These are phyloP conservation scores for Tretioscincus oriximinensis DNA, from an alignment of 2,113 vertebrate species.

Conservation along the genomic window DNA sequence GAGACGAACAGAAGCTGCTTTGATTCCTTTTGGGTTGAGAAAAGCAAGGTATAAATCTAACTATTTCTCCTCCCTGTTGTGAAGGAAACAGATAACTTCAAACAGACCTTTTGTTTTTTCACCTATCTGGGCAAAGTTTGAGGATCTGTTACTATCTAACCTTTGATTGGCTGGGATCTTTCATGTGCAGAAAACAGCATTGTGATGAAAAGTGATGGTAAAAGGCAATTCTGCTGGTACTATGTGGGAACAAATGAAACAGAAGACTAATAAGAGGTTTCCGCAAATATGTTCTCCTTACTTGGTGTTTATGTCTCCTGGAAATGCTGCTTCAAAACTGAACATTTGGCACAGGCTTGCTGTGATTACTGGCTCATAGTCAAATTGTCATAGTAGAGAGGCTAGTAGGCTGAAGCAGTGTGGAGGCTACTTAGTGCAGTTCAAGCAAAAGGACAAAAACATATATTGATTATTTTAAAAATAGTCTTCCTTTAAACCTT, in stretches of 20 bases:
- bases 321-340: not conserved
- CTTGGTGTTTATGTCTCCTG: not conserved
- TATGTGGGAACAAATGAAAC: not conserved
- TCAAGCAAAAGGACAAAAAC: not conserved
- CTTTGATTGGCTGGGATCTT: not conserved
- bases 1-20: no score
- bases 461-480: not conserved
- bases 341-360: not conserved
- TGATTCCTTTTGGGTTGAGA: no score
- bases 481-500: not conserved
- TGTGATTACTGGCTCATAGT: not conserved
- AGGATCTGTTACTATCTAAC: not conserved
- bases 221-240: not conserved
- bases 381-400: not conserved
- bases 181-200: not conserved
- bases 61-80: no score
- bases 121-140: no score
- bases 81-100: no score
- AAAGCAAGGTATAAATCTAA: no score
- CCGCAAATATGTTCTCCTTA: not conserved
- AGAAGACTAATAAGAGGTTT: not conserved
- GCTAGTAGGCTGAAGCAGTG: not conserved
- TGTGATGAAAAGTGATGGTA: not conserved
- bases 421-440: not conserved
- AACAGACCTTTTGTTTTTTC: no score